A percentile compares a stretch with the other conserved stretches of the same genome.
Conservation (phyloP, 2,797 vertebrate genomes). For the Selene dorsalis region DNA sequence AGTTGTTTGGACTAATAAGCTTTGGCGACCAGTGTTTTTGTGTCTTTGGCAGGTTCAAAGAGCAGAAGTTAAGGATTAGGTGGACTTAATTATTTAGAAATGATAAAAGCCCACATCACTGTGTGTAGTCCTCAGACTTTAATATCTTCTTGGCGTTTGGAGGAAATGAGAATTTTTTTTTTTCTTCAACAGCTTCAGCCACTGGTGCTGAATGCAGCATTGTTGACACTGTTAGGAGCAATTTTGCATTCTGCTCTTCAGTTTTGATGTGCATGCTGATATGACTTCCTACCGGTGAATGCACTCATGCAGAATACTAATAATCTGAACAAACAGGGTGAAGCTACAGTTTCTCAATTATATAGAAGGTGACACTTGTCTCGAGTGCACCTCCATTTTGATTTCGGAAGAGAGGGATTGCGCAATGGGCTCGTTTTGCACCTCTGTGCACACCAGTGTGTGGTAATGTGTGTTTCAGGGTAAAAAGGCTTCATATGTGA, state of each 20-base stretch:
- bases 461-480: slow-evolving; percentile 33
- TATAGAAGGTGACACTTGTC: slow-evolving; percentile 57
- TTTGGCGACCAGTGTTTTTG: background rate
- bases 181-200: slow-evolving; percentile 17
- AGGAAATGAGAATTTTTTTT: slow-evolving; percentile 57
- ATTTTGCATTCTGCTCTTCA: slow-evolving; percentile 62
- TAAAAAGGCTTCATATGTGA: slow-evolving; percentile 1
- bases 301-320: slow-evolving; percentile 59
- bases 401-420: slow-evolving; percentile 19
- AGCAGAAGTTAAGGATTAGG: slow-evolving; percentile 18
- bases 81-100: slow-evolving; percentile 32
- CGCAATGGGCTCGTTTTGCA: slow-evolving; percentile 25
- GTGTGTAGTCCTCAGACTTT: slow-evolving; percentile 31
- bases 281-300: slow-evolving; percentile 58
- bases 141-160: slow-evolving; percentile 49
- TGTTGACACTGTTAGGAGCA: slow-evolving; percentile 48
- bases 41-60: slow-evolving; percentile 31
- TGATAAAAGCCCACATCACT: slow-evolving; percentile 40
- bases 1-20: slow-evolving; percentile 23
- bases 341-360: slow-evolving; percentile 57
- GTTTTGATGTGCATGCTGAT: slow-evolving; percentile 65
- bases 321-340: slow-evolving; percentile 46
- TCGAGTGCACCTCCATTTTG: slow-evolving; percentile 27
- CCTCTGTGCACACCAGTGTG: background rate
- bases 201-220: slow-evolving; percentile 30